Percentiles rank a stretch among this genome's conserved stretches.
phyloP scores from a whole-genome alignment of 2,113 vertebrate genomes.

The Pleuronectes platessa region DNA sequence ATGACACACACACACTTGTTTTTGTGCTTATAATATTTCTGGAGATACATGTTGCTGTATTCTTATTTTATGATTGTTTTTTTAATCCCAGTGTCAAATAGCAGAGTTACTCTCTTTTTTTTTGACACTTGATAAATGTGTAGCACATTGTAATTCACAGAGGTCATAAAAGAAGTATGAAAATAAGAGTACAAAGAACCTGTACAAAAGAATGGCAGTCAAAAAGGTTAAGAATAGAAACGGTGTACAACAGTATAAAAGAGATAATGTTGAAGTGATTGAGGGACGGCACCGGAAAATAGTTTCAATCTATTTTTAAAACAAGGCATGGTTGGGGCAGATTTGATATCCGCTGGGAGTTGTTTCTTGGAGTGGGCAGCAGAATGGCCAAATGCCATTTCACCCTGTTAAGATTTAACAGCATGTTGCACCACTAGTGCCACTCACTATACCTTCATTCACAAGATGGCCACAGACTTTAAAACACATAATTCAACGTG shows the following conservation, averaged over 20 bases:
- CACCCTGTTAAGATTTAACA: too few relatives aligned
- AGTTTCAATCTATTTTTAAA: background rate
- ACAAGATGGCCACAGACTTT: background rate
- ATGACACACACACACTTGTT: conserved; percentile 50
- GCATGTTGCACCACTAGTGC: background rate
- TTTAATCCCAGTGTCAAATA: background rate
- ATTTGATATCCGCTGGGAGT: too few relatives aligned
- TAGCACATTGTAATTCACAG: too few relatives aligned
- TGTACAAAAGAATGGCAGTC: too few relatives aligned
- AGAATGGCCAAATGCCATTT: too few relatives aligned
- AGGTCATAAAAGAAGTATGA: too few relatives aligned
- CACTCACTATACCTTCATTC: background rate
- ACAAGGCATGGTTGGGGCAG: too few relatives aligned
- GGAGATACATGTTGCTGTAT: conserved; percentile 7
- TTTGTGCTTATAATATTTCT: conserved; percentile 38
- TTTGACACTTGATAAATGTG: too few relatives aligned
- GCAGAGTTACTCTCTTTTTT: background rate
- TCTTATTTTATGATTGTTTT: conserved; percentile 5
- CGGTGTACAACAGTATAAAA: background rate
- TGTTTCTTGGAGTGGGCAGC: too few relatives aligned
- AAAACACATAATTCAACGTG: background rate
- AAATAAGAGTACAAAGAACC: too few relatives aligned
- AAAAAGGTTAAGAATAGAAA: too few relatives aligned
- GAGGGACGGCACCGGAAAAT: background rate
- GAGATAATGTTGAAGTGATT: background rate